These are phyloP conservation scores for Gibbula magus DNA, from an alignment of 2,888 invertebrate genomes.

Conservation along the genomic window DNA sequence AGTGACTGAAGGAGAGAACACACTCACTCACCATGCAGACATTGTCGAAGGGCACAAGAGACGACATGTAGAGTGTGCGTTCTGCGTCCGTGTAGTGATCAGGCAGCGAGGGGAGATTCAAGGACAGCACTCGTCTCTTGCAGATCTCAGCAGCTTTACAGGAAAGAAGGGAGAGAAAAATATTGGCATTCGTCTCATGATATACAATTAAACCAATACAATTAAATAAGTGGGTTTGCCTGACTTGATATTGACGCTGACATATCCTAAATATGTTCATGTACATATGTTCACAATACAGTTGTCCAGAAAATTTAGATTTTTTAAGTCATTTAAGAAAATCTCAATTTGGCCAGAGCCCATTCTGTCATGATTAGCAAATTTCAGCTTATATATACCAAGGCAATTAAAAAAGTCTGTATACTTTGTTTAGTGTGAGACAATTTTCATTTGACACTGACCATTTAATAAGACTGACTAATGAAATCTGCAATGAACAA, in stretches of 20 bases:
- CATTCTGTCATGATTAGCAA: no score
- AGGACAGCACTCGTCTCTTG: constrained; percentile 63
- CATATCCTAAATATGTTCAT: background rate
- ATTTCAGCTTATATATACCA: no score
- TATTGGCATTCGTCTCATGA: background rate
- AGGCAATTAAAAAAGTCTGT: no score
- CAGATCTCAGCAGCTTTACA: constrained; percentile 65
- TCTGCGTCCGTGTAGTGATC: constrained; percentile 67
- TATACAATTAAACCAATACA: background rate
- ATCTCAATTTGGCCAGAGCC: no score
- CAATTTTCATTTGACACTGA: no score
- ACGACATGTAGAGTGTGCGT: constrained; percentile 69
- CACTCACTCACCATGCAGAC: constrained; percentile 66
- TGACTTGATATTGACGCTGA: background rate
- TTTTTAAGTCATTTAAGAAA: no score
- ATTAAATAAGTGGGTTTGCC: no score
- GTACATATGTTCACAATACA: no score
- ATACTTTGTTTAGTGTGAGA: no score
- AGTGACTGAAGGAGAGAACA: no score
- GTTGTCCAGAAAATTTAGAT: no score
- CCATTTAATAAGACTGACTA: background rate
- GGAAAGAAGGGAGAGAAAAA: background rate
- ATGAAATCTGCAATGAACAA: background rate
- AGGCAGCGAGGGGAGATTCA: constrained; percentile 67
- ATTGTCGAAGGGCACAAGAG: constrained; percentile 72